A percentile compares a stretch with the other conserved stretches of the same genome.
Conservation (phyloP, 2,113 vertebrate species). For the Pteronura brasiliensis region DNA sequence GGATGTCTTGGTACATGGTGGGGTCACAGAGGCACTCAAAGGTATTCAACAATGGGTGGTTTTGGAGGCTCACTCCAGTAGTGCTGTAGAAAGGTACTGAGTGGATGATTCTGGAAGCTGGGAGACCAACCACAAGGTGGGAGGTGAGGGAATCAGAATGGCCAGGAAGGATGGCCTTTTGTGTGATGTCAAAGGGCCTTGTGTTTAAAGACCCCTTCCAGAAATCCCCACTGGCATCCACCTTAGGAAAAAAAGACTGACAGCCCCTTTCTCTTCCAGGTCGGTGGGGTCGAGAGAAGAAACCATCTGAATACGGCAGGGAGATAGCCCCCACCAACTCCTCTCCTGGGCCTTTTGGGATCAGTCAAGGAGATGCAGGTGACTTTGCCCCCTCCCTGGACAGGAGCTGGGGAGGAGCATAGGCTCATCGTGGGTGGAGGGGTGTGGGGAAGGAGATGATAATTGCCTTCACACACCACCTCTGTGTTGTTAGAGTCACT, state of each 20-base stretch:
- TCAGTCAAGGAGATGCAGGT: not conserved
- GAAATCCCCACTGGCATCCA: not conserved
- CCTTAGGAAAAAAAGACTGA: not conserved
- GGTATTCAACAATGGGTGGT: not conserved
- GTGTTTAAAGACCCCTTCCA: not conserved
- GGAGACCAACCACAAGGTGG: not conserved
- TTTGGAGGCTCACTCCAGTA: not conserved
- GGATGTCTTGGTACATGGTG: not conserved
- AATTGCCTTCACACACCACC: not conserved
- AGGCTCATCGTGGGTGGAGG: not conserved
- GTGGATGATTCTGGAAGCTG: not conserved
- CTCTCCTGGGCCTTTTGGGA: not conserved
- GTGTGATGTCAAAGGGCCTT: not conserved
- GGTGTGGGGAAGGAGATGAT: not conserved
- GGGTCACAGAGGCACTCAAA: not conserved
- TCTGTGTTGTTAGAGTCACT: not conserved
- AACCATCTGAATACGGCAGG: not conserved
- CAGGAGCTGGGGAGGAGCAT: not conserved
- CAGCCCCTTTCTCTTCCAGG: not conserved
- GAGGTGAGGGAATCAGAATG: not conserved
- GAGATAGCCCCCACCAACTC: not conserved
- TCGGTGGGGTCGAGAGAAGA: accelerated
- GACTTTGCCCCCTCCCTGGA: not conserved
- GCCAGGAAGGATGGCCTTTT: not conserved
- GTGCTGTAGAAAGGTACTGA: not conserved